Evolutionary conservation across 2,113 vertebrate species (phyloP).

Genomic region (Nyctereutes procyonoides): DNA sequence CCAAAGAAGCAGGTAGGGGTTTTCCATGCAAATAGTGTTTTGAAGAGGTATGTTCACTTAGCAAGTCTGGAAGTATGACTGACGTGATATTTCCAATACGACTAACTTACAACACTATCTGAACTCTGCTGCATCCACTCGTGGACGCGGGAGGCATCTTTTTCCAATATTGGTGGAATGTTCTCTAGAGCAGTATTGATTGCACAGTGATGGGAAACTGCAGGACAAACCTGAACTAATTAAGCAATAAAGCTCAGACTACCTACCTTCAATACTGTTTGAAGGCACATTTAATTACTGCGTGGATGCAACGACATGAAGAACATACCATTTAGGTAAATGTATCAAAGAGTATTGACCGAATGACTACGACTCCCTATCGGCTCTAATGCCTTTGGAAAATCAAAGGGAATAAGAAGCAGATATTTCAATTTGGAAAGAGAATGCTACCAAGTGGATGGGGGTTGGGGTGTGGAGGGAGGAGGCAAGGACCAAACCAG

Average conservation of each 20-base stretch:
- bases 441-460: neutral
- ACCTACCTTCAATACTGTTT: conserved; percentile 76
- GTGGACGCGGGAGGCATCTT: conserved; percentile 76
- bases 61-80: conserved; percentile 74
- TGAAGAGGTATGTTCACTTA: conserved; percentile 78
- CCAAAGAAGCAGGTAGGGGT: conserved; percentile 48
- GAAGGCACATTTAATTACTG: conserved; percentile 82
- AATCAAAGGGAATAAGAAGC: conserved; percentile 32
- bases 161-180: conserved; percentile 82
- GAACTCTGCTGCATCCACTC: conserved; percentile 59
- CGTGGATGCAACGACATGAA: conserved; percentile 61
- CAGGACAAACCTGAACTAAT: conserved; percentile 85
- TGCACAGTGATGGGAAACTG: conserved; percentile 81
- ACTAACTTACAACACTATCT: conserved; percentile 62
- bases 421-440: conserved; percentile 49
- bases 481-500: neutral
- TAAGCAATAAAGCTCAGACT: conserved; percentile 84
- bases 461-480: neutral
- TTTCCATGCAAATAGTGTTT: conserved; percentile 49
- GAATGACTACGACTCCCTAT: conserved; percentile 65
- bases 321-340: conserved; percentile 66
- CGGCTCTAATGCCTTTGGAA: neutral
- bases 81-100: conserved; percentile 75
- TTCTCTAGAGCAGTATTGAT: conserved; percentile 82
- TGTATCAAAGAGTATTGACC: conserved; percentile 57